Evolutionary conservation across 2,888 invertebrate species (phyloP).

Genomic region (Lasiommata megera): DNA sequence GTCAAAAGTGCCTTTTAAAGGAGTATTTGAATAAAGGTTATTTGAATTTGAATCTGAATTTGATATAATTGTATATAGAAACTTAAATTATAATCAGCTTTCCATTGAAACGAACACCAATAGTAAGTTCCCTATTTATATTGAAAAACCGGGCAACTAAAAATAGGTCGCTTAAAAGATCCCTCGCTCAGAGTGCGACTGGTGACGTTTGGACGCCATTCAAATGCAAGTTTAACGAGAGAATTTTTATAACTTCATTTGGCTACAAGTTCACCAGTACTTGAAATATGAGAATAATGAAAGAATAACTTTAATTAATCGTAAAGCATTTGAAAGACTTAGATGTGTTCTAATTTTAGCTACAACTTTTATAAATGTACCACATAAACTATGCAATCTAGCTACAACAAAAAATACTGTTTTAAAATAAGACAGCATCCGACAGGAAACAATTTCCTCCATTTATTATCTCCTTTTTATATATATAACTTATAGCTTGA

Average conservation of each 20-base stretch:
- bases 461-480: too few relatives aligned
- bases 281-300: not conserved
- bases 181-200: slow-evolving; percentile 36
- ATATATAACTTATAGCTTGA: too few relatives aligned
- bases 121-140: slow-evolving; percentile 25
- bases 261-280: slow-evolving; percentile 20
- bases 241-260: slow-evolving; percentile 28
- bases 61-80: not conserved
- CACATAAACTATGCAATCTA: too few relatives aligned
- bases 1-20: not conserved
- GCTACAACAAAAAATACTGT: too few relatives aligned
- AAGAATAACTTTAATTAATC: too few relatives aligned
- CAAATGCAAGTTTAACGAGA: slow-evolving; percentile 37
- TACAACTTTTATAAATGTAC: too few relatives aligned
- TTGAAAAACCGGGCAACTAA: slow-evolving; percentile 46
- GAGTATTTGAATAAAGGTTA: not conserved
- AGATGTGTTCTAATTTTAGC: not conserved
- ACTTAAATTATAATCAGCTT: not conserved
- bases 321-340: not conserved
- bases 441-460: too few relatives aligned
- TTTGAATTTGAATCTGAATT: too few relatives aligned
- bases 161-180: slow-evolving; percentile 55
- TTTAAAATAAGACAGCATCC: too few relatives aligned
- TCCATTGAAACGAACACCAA: not conserved
- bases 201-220: slow-evolving; percentile 41